Evolutionary conservation across 2,113 vertebrate species (phyloP), one percentile per base, ranked within the genome.

Genomic region (Psophia crepitans): DNA sequence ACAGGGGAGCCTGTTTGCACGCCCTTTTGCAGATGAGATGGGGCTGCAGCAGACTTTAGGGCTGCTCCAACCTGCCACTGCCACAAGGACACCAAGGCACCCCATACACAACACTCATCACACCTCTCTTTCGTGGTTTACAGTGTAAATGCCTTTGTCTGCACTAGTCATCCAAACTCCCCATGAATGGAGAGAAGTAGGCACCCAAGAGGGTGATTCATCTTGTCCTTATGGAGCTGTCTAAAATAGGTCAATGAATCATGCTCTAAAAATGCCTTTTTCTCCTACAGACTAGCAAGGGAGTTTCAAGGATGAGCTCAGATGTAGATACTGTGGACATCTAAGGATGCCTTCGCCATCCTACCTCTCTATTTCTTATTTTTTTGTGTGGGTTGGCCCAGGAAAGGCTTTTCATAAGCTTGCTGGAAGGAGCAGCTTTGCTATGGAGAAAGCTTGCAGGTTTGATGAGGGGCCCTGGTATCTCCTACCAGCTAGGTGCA

Each of bases 161-260:
- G 64, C 22, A 11, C 57, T 14, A 43, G 41, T 41, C 76, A 57
- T 68, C 65, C 58, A 19, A 51, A 18, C 22, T 63, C 48, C 46
- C 82, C 11, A 18, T 74, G 60, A 78, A 90, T 83, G 82, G 86
- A 46, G 60, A 35, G 57, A 61, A 63, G n/a, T 17, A n/a, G 76
- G 54, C 28, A 64, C 86, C 82, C 41, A 35, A 30, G 60, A 58
- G 32, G 48, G 54, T 93, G 90, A 95, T 83, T 90, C 90, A 92
- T 83, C 60, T 82, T 66, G 90, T 82, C 93, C 77, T 92, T 82
- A 68, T 56, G 58, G 86, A 86, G 81, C 48, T 92, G 90, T 90
- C 86, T 83, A 64, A 83, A 93, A 90, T 30, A 90, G 90, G 93
- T 92, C 90, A 95, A 53, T 95, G 93, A 95, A 69, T 93, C 90